These are phyloP conservation scores for Chaitophorus viminalis DNA, from an alignment of 2,888 invertebrate species.

Conservation along the genomic window DNA sequence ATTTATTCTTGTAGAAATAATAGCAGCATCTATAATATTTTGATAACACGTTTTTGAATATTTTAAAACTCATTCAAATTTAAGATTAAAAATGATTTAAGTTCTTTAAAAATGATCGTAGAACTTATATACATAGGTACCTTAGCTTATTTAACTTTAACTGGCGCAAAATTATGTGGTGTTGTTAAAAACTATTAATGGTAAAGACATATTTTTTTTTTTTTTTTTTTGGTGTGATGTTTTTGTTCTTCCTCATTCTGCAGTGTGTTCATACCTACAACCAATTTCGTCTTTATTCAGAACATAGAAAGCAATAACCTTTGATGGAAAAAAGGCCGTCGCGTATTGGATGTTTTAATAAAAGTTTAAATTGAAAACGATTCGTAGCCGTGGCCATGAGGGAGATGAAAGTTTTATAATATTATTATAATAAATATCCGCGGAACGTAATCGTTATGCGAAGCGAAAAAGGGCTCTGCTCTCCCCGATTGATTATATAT, in stretches of 20 bases:
- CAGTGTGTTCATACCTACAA: constrained; percentile 36
- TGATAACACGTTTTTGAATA: too few relatives aligned
- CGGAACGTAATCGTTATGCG: constrained; percentile 58
- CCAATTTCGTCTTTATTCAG: constrained; percentile 52
- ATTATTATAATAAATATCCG: constrained; percentile 62
- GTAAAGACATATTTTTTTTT: neutral
- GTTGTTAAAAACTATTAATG: constrained; percentile 16
- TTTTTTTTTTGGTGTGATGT: constrained; percentile 40
- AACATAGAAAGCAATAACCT: constrained; percentile 60
- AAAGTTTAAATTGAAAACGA: constrained; percentile 62
- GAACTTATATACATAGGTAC: too few relatives aligned
- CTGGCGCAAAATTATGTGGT: neutral
- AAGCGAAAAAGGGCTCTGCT: constrained; percentile 60
- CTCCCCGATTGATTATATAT: constrained; percentile 57
- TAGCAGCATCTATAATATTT: too few relatives aligned
- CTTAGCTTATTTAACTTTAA: too few relatives aligned
- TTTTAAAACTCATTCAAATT: too few relatives aligned
- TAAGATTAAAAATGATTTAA: too few relatives aligned
- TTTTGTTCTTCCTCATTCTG: constrained; percentile 9
- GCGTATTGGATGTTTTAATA: constrained; percentile 61
- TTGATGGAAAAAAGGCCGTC: constrained; percentile 56
- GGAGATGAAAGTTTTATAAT: constrained; percentile 62
- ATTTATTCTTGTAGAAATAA: too few relatives aligned
- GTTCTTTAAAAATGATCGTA: too few relatives aligned
- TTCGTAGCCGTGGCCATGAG: constrained; percentile 51